phyloP scores from a whole-genome alignment of 2,888 invertebrate species.

The Tetropium fuscum region DNA sequence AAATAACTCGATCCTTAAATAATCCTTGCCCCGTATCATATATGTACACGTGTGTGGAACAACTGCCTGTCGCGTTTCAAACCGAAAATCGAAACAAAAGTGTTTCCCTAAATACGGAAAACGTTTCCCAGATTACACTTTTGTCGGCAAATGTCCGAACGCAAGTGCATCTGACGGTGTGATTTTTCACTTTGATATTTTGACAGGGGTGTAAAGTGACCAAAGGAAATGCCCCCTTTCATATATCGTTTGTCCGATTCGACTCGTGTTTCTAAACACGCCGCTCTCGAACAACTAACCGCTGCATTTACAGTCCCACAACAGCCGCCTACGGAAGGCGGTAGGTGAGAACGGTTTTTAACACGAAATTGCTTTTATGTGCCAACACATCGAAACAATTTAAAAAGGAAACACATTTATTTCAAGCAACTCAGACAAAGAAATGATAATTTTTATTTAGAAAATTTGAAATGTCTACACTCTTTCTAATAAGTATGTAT shows the following conservation, averaged over 20 bases:
- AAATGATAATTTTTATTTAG: no score
- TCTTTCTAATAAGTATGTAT: no score
- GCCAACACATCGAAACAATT: not conserved
- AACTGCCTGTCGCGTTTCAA: no score
- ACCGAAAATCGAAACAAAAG: conserved; percentile 24
- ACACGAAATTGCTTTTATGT: not conserved
- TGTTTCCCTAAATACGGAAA: conserved; percentile 27
- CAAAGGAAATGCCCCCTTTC: conserved; percentile 51
- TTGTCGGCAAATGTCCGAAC: conserved; percentile 44
- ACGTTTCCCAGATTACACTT: conserved; percentile 27
- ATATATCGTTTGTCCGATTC: conserved; percentile 38
- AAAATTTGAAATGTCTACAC: no score
- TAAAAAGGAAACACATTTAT: no score
- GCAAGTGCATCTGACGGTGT: conserved; percentile 63
- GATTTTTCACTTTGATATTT: conserved; percentile 65
- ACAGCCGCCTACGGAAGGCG: not conserved
- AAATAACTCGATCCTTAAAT: no score
- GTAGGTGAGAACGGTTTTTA: not conserved
- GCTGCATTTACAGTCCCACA: conserved; percentile 19
- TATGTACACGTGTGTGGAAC: no score
- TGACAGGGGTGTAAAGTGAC: conserved; percentile 63
- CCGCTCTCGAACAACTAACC: conserved; percentile 21
- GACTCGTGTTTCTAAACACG: conserved; percentile 30
- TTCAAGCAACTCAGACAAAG: no score
- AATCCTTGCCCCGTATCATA: no score